These are phyloP conservation scores for Diaprepes abbreviatus DNA, from an alignment of 2,888 invertebrate genomes.

Conservation along the genomic window DNA sequence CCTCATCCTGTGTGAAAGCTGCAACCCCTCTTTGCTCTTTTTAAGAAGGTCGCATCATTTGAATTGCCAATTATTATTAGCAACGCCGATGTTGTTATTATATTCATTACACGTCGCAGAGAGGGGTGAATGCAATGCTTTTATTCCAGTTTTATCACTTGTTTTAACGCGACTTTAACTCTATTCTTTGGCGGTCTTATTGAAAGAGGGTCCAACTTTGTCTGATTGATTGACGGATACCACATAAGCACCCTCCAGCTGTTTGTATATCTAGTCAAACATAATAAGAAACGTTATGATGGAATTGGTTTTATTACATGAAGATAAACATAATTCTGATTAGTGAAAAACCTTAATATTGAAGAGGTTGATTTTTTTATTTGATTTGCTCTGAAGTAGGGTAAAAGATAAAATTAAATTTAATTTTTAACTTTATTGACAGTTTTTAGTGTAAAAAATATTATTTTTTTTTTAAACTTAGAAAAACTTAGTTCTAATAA, in stretches of 20 bases:
- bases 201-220: slow-evolving; percentile 50
- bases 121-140: slow-evolving; percentile 52
- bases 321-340: slow-evolving; percentile 35
- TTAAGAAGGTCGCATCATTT: slow-evolving; percentile 56
- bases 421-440: too few species aligned
- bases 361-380: background rate
- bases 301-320: slow-evolving; percentile 7
- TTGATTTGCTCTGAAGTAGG: too few species aligned
- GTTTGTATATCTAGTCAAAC: slow-evolving; percentile 49
- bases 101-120: slow-evolving; percentile 59
- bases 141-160: slow-evolving; percentile 57
- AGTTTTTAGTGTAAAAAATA: too few species aligned
- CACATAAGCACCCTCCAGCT: slow-evolving; percentile 51
- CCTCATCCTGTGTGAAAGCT: slow-evolving; percentile 53
- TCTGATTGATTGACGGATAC: slow-evolving; percentile 53
- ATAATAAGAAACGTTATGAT: slow-evolving; percentile 36
- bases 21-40: slow-evolving; percentile 59
- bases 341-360: background rate
- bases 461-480: too few species aligned
- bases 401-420: too few species aligned
- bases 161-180: slow-evolving; percentile 58
- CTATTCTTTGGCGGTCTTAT: slow-evolving; percentile 52
- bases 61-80: slow-evolving; percentile 61
- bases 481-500: too few species aligned
- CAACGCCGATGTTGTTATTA: slow-evolving; percentile 61